These are phyloP conservation scores for Enteromius treurensis DNA, from an alignment of 2,797 vertebrate genomes.

Conservation along the genomic window DNA sequence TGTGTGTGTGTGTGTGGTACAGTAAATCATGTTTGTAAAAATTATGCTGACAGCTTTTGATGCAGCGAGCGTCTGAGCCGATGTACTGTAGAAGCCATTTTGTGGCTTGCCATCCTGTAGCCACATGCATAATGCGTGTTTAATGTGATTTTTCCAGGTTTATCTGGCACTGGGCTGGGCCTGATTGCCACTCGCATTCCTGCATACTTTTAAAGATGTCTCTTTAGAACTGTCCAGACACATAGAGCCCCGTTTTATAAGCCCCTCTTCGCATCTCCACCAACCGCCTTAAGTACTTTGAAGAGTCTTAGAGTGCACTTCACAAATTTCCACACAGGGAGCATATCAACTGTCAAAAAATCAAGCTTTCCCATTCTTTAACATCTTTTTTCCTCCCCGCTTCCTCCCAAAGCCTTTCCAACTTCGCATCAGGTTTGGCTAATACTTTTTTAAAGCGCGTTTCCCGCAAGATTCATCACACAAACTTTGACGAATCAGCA, in stretches of 20 bases:
- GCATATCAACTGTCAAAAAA: conserved; percentile 76
- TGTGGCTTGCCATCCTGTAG: conserved; percentile 52
- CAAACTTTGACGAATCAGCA: conserved; percentile 70
- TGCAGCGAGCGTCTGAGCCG: conserved; percentile 56
- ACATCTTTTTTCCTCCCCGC: conserved; percentile 59
- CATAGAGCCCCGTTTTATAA: conserved; percentile 77
- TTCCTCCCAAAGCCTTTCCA: conserved; percentile 64
- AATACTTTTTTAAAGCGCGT: conserved; percentile 62
- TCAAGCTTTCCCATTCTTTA: conserved; percentile 72
- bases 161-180: conserved; percentile 72
- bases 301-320: conserved; percentile 71
- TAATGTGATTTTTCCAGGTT: conserved; percentile 81
- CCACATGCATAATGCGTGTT: conserved; percentile 64
- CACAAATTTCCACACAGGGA: conserved; percentile 71
- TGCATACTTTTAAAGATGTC: conserved; percentile 75
- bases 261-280: conserved; percentile 76
- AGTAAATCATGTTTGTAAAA: conserved; percentile 57
- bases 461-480: conserved; percentile 69
- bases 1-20: conserved; percentile 39
- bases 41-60: conserved; percentile 62
- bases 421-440: conserved; percentile 71
- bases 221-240: conserved; percentile 70
- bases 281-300: conserved; percentile 77
- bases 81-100: conserved; percentile 58
- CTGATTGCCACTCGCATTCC: conserved; percentile 76